Base-by-base conservation (phyloP, 2,888 invertebrate species). In the Acrobasis consociella region DNA sequence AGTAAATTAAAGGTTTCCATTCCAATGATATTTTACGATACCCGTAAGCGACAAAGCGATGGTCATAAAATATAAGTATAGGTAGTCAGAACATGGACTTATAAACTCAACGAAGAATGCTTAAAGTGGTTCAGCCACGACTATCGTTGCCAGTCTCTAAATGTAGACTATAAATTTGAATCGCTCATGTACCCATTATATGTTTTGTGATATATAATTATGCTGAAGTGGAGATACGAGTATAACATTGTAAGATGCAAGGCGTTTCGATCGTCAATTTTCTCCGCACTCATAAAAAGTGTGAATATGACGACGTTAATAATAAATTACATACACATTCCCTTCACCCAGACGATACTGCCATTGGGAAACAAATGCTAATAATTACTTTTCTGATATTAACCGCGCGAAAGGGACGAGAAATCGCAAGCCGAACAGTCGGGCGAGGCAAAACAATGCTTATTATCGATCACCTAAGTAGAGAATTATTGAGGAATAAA, bases 1-100 rank as follows among this genome's bases (percentile, higher is more conserved):
- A 86, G 86, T 87, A 89, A 87, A 89, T 89, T 89, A 88, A 89
- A 84, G 86, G 89, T 89, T 89, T 83, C 82, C 85, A 83, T 87
- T 77, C 81, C 85, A 83, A 85, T 87, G 80, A 81, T 85, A 82
- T 89, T 89, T 89, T 89, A 89, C 84, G 89, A 87, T 86, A 85
- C 81, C 86, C 81, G 81, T 83, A 80, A 89, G 88, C 86, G 89
- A 89, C 89, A 89, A 86, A 83, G 80, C 83, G 77, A 75, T 79
- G 78, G 78, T 78, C 83, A 78, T 89, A 86, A 90, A 89, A 85
- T 49, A 76, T 82, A 82, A 87, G 75, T 83, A 82, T 83, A 85
- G 80, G 77, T 76, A 77, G 77, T 72, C 71, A 69, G 72, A 72
- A 70, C 68, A 73, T 56, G 56, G 42, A 72, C 68, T 65, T 63